phyloP scores from a whole-genome alignment of 2,888 invertebrate genomes.

The Dolomedes plantarius region DNA sequence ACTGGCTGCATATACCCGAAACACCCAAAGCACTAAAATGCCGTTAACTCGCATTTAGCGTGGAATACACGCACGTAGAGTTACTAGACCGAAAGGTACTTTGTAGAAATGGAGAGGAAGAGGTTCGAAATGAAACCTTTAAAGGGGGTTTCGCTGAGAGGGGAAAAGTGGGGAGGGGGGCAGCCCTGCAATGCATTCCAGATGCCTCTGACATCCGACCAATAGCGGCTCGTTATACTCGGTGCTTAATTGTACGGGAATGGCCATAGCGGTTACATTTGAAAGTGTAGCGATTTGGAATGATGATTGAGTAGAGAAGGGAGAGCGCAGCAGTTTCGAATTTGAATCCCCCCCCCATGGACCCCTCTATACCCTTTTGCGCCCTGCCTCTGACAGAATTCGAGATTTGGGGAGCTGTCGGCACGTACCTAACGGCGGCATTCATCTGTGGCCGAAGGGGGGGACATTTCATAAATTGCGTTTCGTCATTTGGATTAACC shows the following conservation, averaged over 20 bases:
- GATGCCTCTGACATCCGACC: constrained; percentile 60
- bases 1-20: not conserved
- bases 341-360: constrained; percentile 15
- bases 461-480: constrained; percentile 8
- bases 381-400: constrained; percentile 46
- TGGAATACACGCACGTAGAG: not conserved
- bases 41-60: not conserved
- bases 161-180: constrained; percentile 1
- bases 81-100: constrained; percentile 31
- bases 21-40: not conserved
- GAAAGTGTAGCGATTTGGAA: constrained; percentile 34
- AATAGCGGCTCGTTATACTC: constrained; percentile 49
- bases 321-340: not conserved
- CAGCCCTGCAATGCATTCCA: constrained; percentile 30
- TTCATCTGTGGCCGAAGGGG: constrained; percentile 6
- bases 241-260: constrained; percentile 48
- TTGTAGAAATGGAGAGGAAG: not conserved
- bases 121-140: constrained; percentile 39
- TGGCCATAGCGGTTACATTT: constrained; percentile 47
- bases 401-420: constrained; percentile 19
- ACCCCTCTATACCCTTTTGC: not conserved
- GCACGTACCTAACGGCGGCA: not conserved
- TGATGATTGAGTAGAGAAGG: not conserved
- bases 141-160: too few species aligned
- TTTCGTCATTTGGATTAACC: not conserved